Evolutionary conservation across 2,113 vertebrate genomes (phyloP).

Genomic region (Rana temporaria): DNA sequence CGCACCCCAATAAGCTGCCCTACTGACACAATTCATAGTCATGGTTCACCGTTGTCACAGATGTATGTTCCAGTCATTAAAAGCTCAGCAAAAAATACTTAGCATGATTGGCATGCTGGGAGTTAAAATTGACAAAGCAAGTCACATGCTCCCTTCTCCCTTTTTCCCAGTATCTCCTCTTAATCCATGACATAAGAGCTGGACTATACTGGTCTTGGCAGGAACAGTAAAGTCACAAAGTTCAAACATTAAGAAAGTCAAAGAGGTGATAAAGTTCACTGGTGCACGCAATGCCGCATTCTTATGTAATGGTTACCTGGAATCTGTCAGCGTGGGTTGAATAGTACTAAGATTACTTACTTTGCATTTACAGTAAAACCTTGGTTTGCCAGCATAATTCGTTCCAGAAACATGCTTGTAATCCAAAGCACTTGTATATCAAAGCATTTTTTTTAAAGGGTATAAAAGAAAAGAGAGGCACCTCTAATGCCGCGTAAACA

Average conservation of each 20-base stretch:
- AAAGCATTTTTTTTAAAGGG: too few species aligned
- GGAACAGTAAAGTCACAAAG: background rate
- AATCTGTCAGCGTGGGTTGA: background rate
- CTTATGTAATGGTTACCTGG: background rate
- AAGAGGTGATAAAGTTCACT: slow-evolving; percentile 2
- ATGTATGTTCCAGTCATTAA: too few species aligned
- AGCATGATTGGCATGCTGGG: background rate
- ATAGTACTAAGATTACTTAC: too few species aligned
- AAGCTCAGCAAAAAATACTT: background rate
- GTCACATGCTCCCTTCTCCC: background rate
- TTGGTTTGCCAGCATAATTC: too few species aligned
- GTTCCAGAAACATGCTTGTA: too few species aligned
- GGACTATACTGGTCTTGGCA: slow-evolving; percentile 24
- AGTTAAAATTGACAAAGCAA: background rate
- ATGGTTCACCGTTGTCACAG: too few species aligned
- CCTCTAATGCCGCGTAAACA: too few species aligned
- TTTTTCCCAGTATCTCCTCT: background rate
- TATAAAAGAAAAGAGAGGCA: too few species aligned
- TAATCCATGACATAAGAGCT: background rate
- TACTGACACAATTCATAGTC: too few species aligned
- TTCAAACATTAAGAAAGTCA: slow-evolving; percentile 13
- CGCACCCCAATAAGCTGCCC: too few species aligned
- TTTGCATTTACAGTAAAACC: too few species aligned
- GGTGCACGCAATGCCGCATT: background rate
- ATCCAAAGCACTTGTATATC: too few species aligned